Conservation (phyloP, 1,140 invertebrate genomes). For the Papilio helenus region DNA sequence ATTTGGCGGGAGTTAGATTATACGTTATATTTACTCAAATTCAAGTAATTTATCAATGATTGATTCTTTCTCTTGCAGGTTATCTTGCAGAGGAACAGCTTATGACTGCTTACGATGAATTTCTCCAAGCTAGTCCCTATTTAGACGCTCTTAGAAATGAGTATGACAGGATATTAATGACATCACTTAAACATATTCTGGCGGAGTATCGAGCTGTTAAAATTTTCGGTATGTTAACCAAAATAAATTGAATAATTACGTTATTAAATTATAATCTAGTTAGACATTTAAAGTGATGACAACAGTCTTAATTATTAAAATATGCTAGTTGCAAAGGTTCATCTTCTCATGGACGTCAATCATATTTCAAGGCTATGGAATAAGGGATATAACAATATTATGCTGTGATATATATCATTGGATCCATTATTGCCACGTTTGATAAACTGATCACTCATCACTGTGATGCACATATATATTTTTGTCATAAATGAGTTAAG, state of each 20-base stretch:
- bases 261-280: not conserved
- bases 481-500: too few relatives aligned
- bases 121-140: conserved; percentile 74
- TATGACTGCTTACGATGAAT: conserved; percentile 80
- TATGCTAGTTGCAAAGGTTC: not conserved
- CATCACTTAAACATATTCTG: conserved; percentile 73
- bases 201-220: conserved; percentile 77
- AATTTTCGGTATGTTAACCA: conserved; percentile 65
- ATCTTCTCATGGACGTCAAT: not conserved
- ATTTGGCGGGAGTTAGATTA: conserved; percentile 67
- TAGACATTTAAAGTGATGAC: not conserved
- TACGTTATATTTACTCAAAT: not conserved
- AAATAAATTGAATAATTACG: not conserved
- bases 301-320: not conserved
- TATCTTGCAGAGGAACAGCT: conserved; percentile 77
- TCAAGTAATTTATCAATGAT: conserved; percentile 13
- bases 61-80: conserved; percentile 56
- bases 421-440: too few relatives aligned
- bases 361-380: not conserved
- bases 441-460: too few relatives aligned
- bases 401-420: too few relatives aligned
- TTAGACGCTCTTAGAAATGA: conserved; percentile 74
- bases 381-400: too few relatives aligned
- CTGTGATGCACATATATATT: too few relatives aligned
- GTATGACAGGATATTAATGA: conserved; percentile 79